These are phyloP conservation scores for Scaptodrosophila latifasciaeformis DNA, from an alignment of 2,888 invertebrate species.

Conservation along the genomic window DNA sequence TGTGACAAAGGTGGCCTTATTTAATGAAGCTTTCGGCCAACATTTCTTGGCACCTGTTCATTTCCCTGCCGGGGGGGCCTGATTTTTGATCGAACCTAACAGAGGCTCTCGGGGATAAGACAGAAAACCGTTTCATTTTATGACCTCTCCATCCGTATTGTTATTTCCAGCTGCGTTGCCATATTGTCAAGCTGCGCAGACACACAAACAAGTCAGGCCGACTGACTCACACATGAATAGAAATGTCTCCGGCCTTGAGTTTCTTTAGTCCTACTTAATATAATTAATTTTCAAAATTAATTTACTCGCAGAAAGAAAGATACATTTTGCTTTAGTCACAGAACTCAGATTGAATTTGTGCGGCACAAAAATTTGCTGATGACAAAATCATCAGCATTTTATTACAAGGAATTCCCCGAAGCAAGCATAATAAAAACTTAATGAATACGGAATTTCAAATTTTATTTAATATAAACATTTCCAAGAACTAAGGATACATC, in stretches of 20 bases:
- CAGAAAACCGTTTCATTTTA: conserved; percentile 12
- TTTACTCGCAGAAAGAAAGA: conserved; percentile 36
- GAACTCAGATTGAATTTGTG: too few relatives aligned
- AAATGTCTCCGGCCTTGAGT: conserved; percentile 13
- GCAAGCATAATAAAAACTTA: too few relatives aligned
- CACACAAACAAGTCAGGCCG: too few relatives aligned
- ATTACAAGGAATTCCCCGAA: too few relatives aligned
- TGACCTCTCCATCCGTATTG: conserved; percentile 23
- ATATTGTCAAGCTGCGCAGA: conserved; percentile 19
- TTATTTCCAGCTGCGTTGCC: conserved; percentile 27
- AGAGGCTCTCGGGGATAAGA: not conserved
- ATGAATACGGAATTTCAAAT: too few relatives aligned
- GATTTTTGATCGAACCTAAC: conserved; percentile 19
- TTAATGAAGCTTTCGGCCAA: too few relatives aligned
- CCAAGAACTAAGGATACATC: too few relatives aligned
- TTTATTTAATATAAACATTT: too few relatives aligned
- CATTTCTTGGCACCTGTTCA: conserved; percentile 26
- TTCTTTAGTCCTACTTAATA: conserved; percentile 20
- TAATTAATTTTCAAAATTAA: conserved; percentile 62
- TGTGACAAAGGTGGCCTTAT: conserved; percentile 1
- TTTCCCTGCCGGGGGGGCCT: not conserved
- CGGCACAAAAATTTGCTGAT: conserved; percentile 40
- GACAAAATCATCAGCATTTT: too few relatives aligned
- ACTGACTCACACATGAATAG: not conserved
- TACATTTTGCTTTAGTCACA: too few relatives aligned